Base-by-base conservation (phyloP, 2,888 invertebrate genomes). In the Choristoneura rosaceana region DNA sequence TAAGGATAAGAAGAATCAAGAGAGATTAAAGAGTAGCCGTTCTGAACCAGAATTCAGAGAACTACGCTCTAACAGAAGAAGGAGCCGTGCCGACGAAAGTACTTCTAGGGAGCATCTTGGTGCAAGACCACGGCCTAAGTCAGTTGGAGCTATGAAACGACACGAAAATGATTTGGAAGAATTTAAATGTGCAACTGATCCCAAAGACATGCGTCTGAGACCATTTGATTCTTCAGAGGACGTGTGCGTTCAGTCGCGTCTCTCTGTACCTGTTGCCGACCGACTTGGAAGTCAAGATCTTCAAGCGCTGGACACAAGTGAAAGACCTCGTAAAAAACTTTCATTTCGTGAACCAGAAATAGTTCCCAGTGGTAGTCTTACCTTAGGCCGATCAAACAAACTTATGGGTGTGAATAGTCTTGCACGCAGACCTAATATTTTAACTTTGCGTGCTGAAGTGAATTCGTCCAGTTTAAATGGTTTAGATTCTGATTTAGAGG, bases 271-370 rank as follows among this genome's bases (percentile, higher is more conserved):
- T 5, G 85, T 88, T 58, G 76, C 87, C 79, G 89, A 94, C 84
- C 95, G 87, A 90, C 90, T 82, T 79, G 81, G 79, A 69, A 81
- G 79, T 73, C 87, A 85, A 77, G 93, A 93, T 50, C 77, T 84
- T 33, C 84, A 84, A 61, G 77, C 80, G 69, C 88, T 83, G 61
- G 94, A 94, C 63, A 75, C 79, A 34, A 85, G 85, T 78, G 96
- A 95, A 82, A 93, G 96, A 79, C 97, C 97, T 0, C 94, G 97
- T 69, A 98, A 98, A 87, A 98, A 98, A 87, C 91, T 98, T 12
- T 98, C 98, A 9, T 98, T 98, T 89, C 96, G 97, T 74, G 98
- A 98, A 82, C 98, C 98, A 3, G 97, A 97, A 90, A 96, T 97
- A 64, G 94, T 96, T 75, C 87, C 84, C 69, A 83, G 86, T 73